These are phyloP conservation scores for Hirundichthys speculiger DNA, from an alignment of 2,113 vertebrate genomes.

Conservation along the genomic window DNA sequence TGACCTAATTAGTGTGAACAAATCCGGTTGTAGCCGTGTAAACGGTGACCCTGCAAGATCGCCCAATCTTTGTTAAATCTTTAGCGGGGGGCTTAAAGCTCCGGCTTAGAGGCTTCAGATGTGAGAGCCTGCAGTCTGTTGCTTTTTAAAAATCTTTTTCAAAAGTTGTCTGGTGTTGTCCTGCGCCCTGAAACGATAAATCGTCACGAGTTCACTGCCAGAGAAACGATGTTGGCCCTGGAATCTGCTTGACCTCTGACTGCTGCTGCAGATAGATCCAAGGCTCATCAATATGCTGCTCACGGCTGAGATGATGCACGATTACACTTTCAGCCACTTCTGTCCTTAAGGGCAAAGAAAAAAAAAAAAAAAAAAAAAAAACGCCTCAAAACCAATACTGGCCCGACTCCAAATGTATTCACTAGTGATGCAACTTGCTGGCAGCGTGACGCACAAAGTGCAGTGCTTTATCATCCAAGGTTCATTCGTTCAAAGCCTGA, in stretches of 20 bases:
- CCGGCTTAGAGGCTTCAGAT: too few species aligned
- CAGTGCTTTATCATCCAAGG: constrained; percentile 15
- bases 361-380: constrained; percentile 20
- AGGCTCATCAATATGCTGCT: constrained; percentile 22
- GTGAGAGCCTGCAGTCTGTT: too few species aligned
- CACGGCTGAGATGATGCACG: constrained; percentile 29
- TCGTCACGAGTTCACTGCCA: too few species aligned
- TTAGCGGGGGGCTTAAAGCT: too few species aligned
- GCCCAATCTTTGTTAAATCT: too few species aligned
- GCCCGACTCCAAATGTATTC: constrained; percentile 24
- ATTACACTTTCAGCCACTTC: constrained; percentile 24
- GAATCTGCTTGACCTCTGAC: constrained; percentile 12
- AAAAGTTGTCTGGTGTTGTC: too few species aligned
- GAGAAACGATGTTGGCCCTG: too few species aligned
- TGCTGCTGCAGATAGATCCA: constrained; percentile 9
- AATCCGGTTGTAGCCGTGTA: too few species aligned
- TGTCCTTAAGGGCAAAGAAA: constrained; percentile 42
- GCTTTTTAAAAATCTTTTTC: too few species aligned
- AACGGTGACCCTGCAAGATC: too few species aligned
- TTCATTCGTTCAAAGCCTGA: constrained; percentile 30
- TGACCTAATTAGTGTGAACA: too few species aligned
- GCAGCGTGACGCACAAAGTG: constrained; percentile 24
- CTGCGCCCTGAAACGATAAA: too few species aligned
- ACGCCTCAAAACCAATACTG: constrained; percentile 17
- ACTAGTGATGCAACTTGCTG: background rate